These are phyloP conservation scores for Cephalopholis sonnerati DNA, from an alignment of 2,113 vertebrate species.

Conservation along the genomic window DNA sequence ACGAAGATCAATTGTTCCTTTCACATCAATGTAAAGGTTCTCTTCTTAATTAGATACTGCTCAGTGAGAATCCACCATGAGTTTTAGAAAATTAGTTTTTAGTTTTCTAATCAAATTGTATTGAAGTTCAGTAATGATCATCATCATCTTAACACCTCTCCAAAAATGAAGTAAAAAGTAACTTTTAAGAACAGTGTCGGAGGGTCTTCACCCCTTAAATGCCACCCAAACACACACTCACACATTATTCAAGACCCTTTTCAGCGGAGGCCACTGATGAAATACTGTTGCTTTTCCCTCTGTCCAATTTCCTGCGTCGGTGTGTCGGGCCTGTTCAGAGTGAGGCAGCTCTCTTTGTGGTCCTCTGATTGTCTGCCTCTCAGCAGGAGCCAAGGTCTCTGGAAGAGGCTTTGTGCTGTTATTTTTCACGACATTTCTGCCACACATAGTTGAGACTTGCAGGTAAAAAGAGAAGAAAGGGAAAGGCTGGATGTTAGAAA, in stretches of 20 bases:
- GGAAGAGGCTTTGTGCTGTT: not conserved
- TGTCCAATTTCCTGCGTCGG: not conserved
- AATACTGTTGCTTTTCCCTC: not conserved
- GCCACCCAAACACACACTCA: not conserved
- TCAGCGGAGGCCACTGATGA: not conserved
- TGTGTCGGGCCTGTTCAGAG: slow-evolving; percentile 23
- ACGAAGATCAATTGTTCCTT: not conserved
- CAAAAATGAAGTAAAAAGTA: not conserved
- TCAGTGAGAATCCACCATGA: not conserved
- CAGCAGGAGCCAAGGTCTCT: slow-evolving; percentile 9
- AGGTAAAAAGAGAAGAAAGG: slow-evolving; percentile 20
- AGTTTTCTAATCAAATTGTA: not conserved
- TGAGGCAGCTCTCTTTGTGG: slow-evolving; percentile 15
- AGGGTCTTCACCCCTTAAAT: not conserved
- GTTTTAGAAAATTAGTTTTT: not conserved
- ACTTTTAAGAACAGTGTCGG: not conserved
- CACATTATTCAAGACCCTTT: not conserved
- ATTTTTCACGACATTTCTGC: slow-evolving; percentile 34
- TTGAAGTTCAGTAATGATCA: not conserved
- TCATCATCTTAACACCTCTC: not conserved
- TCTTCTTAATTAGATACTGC: not conserved
- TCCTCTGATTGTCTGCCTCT: slow-evolving; percentile 37
- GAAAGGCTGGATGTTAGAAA: not conserved
- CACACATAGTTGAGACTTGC: slow-evolving; percentile 1
- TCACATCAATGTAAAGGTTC: not conserved